Percentiles rank a stretch among this genome's conserved stretches.
Conservation (phyloP, 1,140 invertebrate species). For the Aporrectodea caliginosa region DNA sequence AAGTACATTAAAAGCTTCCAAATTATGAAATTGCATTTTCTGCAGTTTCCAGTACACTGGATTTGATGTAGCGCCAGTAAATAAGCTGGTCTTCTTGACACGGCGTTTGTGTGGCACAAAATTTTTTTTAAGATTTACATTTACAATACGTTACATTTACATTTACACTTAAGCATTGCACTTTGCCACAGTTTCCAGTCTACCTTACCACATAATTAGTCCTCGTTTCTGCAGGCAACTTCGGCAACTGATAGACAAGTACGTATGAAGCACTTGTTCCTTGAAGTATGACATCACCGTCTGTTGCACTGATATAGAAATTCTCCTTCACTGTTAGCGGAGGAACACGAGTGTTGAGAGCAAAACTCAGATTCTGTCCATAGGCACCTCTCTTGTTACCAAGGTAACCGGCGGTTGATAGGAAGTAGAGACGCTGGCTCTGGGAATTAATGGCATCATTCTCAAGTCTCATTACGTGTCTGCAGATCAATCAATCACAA, state of each 20-base stretch:
- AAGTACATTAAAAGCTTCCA: too few relatives aligned
- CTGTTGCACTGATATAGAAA: neutral
- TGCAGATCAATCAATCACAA: neutral
- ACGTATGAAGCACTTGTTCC: constrained; percentile 9
- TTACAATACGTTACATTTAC: too few relatives aligned
- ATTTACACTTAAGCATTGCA: too few relatives aligned
- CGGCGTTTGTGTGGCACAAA: too few relatives aligned
- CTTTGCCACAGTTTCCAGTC: too few relatives aligned
- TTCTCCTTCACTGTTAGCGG: neutral
- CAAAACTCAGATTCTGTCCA: constrained; percentile 17
- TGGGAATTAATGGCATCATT: constrained; percentile 10
- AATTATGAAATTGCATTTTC: too few relatives aligned
- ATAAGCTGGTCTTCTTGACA: too few relatives aligned
- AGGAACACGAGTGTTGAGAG: constrained; percentile 1
- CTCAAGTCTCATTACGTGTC: constrained; percentile 20
- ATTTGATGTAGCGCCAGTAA: too few relatives aligned
- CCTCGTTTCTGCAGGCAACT: neutral
- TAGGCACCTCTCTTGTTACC: constrained; percentile 31
- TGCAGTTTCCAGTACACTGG: too few relatives aligned
- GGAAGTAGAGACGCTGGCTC: constrained; percentile 6
- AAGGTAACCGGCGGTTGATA: constrained; percentile 10
- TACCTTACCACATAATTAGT: neutral
- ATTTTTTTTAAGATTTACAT: too few relatives aligned
- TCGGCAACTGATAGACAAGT: constrained; percentile 15
- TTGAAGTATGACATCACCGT: constrained; percentile 29